Conservation (phyloP, 2,113 vertebrate genomes). For the Misgurnus mizolepis region DNA sequence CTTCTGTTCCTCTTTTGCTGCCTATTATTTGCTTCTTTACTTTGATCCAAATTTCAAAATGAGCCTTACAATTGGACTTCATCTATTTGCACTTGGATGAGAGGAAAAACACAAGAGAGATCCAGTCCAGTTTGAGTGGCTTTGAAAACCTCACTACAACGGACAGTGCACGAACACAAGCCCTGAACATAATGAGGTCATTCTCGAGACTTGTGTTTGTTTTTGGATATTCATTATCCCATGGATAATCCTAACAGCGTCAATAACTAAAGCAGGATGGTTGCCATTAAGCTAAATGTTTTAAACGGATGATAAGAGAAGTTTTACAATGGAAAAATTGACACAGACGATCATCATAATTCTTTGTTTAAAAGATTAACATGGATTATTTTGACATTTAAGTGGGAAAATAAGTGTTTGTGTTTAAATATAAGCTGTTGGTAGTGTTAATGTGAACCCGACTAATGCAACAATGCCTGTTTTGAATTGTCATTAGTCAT, state of each 20-base stretch:
- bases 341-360: not conserved
- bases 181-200: not conserved
- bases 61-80: conserved; percentile 58
- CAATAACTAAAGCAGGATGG: not conserved
- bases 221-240: conserved; percentile 16
- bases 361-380: conserved; percentile 11
- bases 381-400: conserved; percentile 30
- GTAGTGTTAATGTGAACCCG: not conserved
- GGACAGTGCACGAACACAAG: not conserved
- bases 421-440: conserved; percentile 2
- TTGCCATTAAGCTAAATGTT: not conserved
- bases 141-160: not conserved
- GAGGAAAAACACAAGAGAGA: conserved; percentile 33
- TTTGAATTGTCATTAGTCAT: not conserved
- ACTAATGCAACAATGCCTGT: not conserved
- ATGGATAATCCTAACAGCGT: not conserved
- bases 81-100: conserved; percentile 59
- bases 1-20: conserved; percentile 27
- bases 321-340: not conserved
- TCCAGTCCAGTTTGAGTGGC: not conserved
- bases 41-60: conserved; percentile 65
- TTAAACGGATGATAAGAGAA: conserved; percentile 22
- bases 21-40: conserved; percentile 45
- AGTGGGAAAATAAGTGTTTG: not conserved
- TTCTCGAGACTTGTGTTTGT: conserved; percentile 11